Evolutionary conservation across 2,797 vertebrate species (phyloP), one percentile per base, ranked within the genome.

Genomic region (Atherinosoma microstoma): DNA sequence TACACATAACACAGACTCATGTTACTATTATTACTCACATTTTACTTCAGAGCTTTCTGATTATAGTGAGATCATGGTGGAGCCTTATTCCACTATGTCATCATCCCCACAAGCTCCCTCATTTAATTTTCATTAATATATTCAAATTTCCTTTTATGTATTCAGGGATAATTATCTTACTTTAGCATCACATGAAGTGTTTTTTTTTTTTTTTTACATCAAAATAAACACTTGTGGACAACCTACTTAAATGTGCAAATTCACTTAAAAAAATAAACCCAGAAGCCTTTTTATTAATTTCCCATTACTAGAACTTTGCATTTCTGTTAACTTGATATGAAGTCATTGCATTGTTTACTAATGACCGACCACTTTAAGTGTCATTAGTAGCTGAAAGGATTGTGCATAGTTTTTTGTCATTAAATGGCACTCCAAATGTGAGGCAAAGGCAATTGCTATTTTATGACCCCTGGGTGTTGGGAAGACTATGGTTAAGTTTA

Each of bases 1-100:
- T 20, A 8, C 36, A 51, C 20, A 40, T 65, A 35, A 61, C 47
- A 63, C 40, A 12, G 51, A 6, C 27, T 3, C 6, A 9, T 3
- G n/a, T 59, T n/a, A 10, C 11, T 76, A 58, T 56, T 56, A 38
- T 56, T 66, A 35, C 53, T 56, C 24, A 36, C 22, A 34, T 58
- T 47, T 12, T 27, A 13, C 5, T 29, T 35, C n/a, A 34, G 18
- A 35, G 22, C n/a, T 24, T 8, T 8, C 36, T 40, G 18, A n/a
- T 8, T 47, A 18, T 16, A 40, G 38, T 16, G 15, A 16, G 12
- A 15, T 40, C 38, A 40, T 15, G 38, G 15, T 16, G 30, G 30
- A 40, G 38, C 38, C 38, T 15, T 40, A 4, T 40, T 40, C 38
- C 38, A 3, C 38, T 16, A 2, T 4, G 0, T 15, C 15, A 40